Evolutionary conservation across 2,113 vertebrate genomes (phyloP).

Genomic region (Oreochromis spilurus): DNA sequence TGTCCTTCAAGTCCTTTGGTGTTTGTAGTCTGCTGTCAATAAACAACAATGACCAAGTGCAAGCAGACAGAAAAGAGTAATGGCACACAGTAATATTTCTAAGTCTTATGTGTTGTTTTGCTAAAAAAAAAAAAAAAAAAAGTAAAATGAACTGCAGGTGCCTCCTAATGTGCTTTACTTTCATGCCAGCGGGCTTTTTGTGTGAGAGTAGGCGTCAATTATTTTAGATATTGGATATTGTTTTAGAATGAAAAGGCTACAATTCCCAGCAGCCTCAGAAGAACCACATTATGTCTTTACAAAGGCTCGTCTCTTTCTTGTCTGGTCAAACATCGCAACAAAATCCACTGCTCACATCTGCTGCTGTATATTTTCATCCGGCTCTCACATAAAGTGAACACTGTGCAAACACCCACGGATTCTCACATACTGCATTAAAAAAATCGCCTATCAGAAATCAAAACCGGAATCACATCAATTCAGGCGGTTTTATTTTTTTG

Average conservation of each 20-base stretch:
- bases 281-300: constrained; percentile 28
- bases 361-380: not conserved
- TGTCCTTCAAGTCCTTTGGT: not conserved
- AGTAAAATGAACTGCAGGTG: constrained; percentile 19
- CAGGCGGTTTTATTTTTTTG: not conserved
- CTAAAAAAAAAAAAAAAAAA: not conserved
- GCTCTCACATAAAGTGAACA: not conserved
- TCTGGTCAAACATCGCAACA: constrained; percentile 20
- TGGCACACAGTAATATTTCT: not conserved
- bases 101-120: not conserved
- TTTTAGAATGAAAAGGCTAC: constrained; percentile 40
- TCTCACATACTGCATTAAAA: constrained; percentile 6
- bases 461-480: constrained; percentile 10
- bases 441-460: not conserved
- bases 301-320: constrained; percentile 25
- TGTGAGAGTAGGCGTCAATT: constrained; percentile 37
- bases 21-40: not conserved
- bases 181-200: constrained; percentile 29
- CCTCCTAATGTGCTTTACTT: constrained; percentile 26
- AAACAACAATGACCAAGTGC: not conserved
- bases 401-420: constrained; percentile 1
- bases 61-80: not conserved
- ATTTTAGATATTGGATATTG: constrained; percentile 48
- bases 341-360: constrained; percentile 2
- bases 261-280: constrained; percentile 25